A percentile compares a stretch with the other conserved stretches of the same genome.
phyloP scores from a whole-genome alignment of 2,113 vertebrate species.

The Symphodus melops region DNA sequence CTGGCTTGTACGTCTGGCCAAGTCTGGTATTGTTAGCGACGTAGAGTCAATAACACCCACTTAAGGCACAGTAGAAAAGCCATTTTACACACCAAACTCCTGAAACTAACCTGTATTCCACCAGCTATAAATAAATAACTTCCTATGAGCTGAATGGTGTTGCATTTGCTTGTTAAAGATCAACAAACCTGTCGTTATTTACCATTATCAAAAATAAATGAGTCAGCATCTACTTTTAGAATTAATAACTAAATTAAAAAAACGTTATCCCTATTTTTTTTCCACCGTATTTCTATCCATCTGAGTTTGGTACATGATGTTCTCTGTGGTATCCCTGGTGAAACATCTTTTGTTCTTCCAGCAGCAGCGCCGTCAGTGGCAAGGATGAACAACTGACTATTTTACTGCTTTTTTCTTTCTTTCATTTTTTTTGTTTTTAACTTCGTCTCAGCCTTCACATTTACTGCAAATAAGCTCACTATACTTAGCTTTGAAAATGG shows the following conservation, averaged over 20 bases:
- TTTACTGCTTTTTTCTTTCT: too few species aligned
- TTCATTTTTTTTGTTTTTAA: too few species aligned
- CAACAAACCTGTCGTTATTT: not conserved
- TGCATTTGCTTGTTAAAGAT: not conserved
- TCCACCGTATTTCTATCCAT: not conserved
- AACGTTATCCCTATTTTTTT: not conserved
- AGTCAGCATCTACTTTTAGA: constrained; percentile 4
- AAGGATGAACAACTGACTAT: not conserved
- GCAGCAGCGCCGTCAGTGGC: not conserved
- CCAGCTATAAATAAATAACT: too few species aligned
- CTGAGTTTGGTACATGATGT: not conserved
- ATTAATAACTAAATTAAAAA: not conserved
- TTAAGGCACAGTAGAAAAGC: constrained; percentile 24
- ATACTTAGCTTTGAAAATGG: not conserved
- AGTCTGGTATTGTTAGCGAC: constrained; percentile 46
- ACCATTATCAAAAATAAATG: constrained; percentile 1
- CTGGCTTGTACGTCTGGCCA: constrained; percentile 55
- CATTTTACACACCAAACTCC: constrained; percentile 7
- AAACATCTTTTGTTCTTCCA: not conserved
- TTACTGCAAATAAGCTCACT: not conserved
- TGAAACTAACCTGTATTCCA: constrained; percentile 1
- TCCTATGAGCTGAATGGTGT: not conserved
- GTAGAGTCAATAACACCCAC: constrained; percentile 40
- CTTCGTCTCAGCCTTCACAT: not conserved
- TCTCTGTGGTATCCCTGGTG: not conserved